Percentiles rank a stretch among this genome's conserved stretches.
phyloP scores from a whole-genome alignment of 2,113 vertebrate species.

The Pithys albifrons region DNA sequence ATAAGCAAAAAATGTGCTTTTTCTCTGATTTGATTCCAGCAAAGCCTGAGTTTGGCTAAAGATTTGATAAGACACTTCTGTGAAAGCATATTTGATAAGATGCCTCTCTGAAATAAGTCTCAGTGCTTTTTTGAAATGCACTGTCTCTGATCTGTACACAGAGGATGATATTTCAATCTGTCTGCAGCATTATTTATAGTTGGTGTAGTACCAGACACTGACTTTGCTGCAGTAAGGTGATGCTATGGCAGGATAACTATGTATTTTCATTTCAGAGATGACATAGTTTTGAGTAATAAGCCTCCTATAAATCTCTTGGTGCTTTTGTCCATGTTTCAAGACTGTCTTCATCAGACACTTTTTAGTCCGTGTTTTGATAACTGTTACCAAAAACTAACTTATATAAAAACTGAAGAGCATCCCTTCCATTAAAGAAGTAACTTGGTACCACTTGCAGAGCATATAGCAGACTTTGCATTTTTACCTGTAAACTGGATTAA shows the following conservation, averaged over 20 bases:
- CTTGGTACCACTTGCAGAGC: not conserved
- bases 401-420: not conserved
- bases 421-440: not conserved
- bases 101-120: not conserved
- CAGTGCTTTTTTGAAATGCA: not conserved
- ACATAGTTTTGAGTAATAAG: not conserved
- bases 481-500: not conserved
- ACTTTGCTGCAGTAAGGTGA: not conserved
- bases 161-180: not conserved
- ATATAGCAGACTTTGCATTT: not conserved
- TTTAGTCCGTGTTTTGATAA: not conserved
- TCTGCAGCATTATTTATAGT: not conserved
- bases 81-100: not conserved
- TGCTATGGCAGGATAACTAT: not conserved
- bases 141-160: not conserved
- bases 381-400: not conserved
- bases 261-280: not conserved
- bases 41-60: not conserved
- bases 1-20: not conserved
- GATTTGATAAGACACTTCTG: not conserved
- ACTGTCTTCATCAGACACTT: not conserved
- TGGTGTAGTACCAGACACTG: not conserved
- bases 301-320: fast-evolving
- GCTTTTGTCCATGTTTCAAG: not conserved
- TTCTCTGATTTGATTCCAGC: not conserved